Evolutionary conservation across 1,140 invertebrate species (phyloP), one percentile per base, ranked within the genome.

Genomic region (Lucilia cuprina): DNA sequence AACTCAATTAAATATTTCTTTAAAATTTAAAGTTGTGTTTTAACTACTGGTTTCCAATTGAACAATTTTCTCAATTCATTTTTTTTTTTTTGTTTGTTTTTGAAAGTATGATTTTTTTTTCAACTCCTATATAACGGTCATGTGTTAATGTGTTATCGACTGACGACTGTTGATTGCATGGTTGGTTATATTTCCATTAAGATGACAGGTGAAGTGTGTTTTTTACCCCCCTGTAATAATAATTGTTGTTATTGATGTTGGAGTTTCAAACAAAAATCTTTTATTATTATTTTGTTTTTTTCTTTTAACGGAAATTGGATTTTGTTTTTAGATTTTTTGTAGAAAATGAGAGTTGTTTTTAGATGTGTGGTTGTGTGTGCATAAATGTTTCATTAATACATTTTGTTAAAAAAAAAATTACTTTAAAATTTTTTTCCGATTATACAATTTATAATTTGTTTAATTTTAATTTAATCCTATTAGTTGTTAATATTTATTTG

Each of bases 171-270:
- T 70, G 65, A 21, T 70, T 70, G 65, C n/a, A 21, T 70, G n/a
- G 65, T 21, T 70, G 19, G 65, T 21, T 70, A 21, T 70, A 21
- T 21, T 55, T 70, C 65, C 65, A 70, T 70, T 70, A 70, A 70
- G 65, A 70, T 70, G 65, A 70, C 65, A 70, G 65, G 65, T 70
- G 65, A 70, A 70, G 65, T 70, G 65, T 70, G 65, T 70, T 70
- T 19, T 70, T n/a, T 70, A 70, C n/a, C 65, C 65, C 55, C 19
- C 65, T 21, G 7, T 41, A 41, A 41, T 41, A 41, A 41, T 41
- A 5, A 8, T 8, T 41, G 35, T 41, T 41, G 35, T 41, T 3
- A 8, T 41, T 3, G 3, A 5, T 5, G 35, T 41, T 41, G 35
- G 8, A 41, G 35, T 41, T 41, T 41, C 35, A 41, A 41, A 41